Evolutionary conservation across 2,888 invertebrate genomes (phyloP).

Genomic region (Vanessa cardui): DNA sequence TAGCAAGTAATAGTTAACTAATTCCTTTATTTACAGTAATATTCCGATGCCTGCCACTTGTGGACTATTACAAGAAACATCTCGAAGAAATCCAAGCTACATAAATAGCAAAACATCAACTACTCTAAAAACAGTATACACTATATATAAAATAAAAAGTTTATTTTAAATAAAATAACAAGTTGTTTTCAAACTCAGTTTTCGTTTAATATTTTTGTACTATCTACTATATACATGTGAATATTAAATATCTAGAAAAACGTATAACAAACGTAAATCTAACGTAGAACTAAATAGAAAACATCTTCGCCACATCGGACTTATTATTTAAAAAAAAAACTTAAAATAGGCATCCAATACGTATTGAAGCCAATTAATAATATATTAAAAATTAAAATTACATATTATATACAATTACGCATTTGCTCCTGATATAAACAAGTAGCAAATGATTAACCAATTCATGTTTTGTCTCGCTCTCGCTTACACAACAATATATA

Average conservation of each 20-base stretch:
- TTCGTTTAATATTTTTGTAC: slow-evolving; percentile 81
- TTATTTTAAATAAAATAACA: slow-evolving; percentile 16
- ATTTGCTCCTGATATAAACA: slow-evolving; percentile 8
- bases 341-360: slow-evolving; percentile 16
- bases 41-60: slow-evolving; percentile 63
- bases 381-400: slow-evolving; percentile 20
- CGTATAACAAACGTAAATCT: slow-evolving; percentile 72
- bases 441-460: background rate
- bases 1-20: background rate
- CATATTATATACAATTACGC: slow-evolving; percentile 24
- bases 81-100: slow-evolving; percentile 40
- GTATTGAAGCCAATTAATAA: slow-evolving; percentile 11
- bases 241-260: slow-evolving; percentile 76
- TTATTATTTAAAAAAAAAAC: slow-evolving; percentile 20
- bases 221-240: slow-evolving; percentile 81
- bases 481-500: slow-evolving; percentile 7
- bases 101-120: background rate
- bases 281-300: slow-evolving; percentile 58
- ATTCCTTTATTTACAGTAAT: slow-evolving; percentile 53
- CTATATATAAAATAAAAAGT: too few relatives aligned
- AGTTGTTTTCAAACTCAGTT: slow-evolving; percentile 49
- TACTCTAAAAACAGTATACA: too few relatives aligned
- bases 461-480: slow-evolving; percentile 13
- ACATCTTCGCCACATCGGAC: slow-evolving; percentile 31
- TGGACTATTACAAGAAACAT: slow-evolving; percentile 60